Evolutionary conservation across 2,113 vertebrate genomes (phyloP).

Genomic region (Camelus dromedarius): DNA sequence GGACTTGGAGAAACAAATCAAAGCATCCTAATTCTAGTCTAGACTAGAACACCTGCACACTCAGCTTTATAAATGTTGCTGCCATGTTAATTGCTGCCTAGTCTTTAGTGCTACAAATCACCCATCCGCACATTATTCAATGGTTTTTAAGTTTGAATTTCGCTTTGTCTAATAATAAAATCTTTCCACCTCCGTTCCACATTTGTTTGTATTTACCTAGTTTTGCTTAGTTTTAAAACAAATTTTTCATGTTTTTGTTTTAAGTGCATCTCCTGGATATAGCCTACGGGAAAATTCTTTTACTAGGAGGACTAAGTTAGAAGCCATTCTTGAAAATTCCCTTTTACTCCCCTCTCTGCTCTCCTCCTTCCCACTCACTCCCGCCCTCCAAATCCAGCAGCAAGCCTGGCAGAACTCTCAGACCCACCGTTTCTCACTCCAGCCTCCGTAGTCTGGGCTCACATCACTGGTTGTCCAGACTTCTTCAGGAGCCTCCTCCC

Average conservation of each 20-base stretch:
- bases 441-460: neutral
- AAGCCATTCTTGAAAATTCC: neutral
- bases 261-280: neutral
- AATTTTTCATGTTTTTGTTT: neutral
- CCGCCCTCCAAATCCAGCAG: neutral
- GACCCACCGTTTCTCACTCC: neutral
- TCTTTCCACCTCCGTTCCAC: neutral
- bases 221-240: neutral
- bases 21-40: neutral
- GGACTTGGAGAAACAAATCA: neutral
- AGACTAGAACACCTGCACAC: neutral
- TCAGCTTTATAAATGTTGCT: neutral
- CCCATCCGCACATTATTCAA: neutral
- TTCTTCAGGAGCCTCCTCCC: neutral
- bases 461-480: neutral
- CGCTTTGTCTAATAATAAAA: neutral
- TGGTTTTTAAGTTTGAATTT: neutral
- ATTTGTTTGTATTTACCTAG: neutral
- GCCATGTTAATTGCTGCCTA: neutral
- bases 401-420: neutral
- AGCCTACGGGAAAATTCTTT: neutral
- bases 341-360: neutral
- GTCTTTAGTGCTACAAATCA: neutral
- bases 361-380: neutral
- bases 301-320: neutral